phyloP scores from a whole-genome alignment of 2,797 vertebrate genomes.

The Vireo griseus region DNA sequence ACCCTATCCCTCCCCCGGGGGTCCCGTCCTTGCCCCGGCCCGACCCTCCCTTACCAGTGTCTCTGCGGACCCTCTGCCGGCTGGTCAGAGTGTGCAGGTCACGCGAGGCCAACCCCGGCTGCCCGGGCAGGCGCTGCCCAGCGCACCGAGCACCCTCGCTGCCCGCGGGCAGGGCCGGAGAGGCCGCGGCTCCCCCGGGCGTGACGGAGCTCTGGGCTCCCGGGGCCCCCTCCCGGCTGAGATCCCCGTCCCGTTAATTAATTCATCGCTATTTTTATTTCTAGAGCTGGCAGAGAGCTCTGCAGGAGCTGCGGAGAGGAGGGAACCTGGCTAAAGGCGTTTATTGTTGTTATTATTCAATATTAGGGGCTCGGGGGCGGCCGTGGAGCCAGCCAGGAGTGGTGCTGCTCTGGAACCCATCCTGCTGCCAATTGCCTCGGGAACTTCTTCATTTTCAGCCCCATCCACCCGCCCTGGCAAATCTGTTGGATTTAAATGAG shows the following conservation, averaged over 20 bases:
- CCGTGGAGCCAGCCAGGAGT: accelerated
- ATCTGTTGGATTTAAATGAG: neutral
- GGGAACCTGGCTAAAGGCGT: accelerated
- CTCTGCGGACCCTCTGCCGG: too few species aligned
- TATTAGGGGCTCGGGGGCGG: neutral
- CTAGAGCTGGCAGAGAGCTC: neutral
- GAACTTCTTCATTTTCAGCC: neutral
- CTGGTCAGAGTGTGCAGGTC: too few species aligned
- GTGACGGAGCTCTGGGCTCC: neutral
- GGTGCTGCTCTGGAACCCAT: neutral
- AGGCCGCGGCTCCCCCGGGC: neutral
- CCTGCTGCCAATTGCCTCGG: accelerated
- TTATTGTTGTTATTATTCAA: neutral
- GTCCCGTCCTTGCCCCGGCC: too few species aligned
- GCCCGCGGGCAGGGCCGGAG: neutral
- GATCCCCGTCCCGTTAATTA: neutral
- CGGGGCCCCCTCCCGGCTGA: neutral
- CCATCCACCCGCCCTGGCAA: accelerated
- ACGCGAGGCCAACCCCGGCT: too few species aligned
- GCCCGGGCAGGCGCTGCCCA: neutral
- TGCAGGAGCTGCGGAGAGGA: neutral
- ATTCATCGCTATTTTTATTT: neutral
- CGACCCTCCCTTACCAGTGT: too few species aligned
- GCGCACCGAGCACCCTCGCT: neutral
- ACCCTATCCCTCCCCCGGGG: too few species aligned